Conservation (phyloP, 2,797 vertebrate species). For the Sardinella longiceps region DNA sequence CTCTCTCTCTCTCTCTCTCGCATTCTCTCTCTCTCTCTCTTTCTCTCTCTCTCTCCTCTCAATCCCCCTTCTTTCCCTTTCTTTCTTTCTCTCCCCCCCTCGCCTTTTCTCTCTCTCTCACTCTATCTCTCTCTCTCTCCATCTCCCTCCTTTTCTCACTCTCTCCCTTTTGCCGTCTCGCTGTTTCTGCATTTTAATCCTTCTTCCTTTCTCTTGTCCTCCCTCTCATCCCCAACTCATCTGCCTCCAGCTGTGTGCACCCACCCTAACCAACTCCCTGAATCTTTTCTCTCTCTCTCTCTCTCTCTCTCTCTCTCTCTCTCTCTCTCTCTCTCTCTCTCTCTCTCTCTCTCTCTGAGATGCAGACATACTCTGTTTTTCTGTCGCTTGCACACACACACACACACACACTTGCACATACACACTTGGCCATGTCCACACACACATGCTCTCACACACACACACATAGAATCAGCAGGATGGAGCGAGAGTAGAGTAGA, state of each 20-base stretch:
- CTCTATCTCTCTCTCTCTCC: background rate
- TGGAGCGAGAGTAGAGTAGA: background rate
- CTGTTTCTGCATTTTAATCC: constrained; percentile 49
- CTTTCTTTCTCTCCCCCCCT: background rate
- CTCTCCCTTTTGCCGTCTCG: constrained; percentile 8
- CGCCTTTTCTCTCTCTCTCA: no score
- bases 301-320: background rate
- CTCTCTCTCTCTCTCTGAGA: background rate
- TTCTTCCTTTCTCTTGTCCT: constrained; percentile 38
- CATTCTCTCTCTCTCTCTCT: constrained; percentile 47
- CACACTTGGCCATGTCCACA: background rate
- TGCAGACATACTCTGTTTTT: constrained; percentile 38
- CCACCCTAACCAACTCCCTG: constrained; percentile 40
- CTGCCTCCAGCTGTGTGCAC: constrained; percentile 51
- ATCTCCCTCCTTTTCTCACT: background rate
- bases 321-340: background rate
- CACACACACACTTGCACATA: constrained; percentile 27
- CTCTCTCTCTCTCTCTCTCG: constrained; percentile 38
- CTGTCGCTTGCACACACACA: constrained; percentile 24
- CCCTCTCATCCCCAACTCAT: constrained; percentile 46
- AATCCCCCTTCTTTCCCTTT: background rate
- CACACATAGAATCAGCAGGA: constrained; percentile 5
- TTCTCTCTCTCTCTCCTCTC: background rate
- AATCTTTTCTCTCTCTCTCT: constrained; percentile 46
- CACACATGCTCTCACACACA: background rate